Evolutionary conservation across 2,797 vertebrate species (phyloP), one percentile per base, ranked within the genome.

Genomic region (Mormyrus hasselquistii): DNA sequence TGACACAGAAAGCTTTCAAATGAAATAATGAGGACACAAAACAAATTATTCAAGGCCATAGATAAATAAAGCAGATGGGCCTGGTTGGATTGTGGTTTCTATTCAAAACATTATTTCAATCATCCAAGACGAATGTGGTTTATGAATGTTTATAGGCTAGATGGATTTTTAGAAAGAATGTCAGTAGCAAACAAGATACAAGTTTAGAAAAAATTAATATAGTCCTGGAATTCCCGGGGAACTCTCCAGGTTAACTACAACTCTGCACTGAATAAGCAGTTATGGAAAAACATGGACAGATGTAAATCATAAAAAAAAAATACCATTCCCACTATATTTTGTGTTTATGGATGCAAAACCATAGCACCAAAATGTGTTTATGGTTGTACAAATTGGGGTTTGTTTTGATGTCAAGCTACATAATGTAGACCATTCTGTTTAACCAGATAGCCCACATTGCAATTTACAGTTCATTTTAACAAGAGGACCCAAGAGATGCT

Each of bases 191-290:
- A 65, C 9, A 65, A 3, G 22, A 69, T 5, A 34, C 10, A 38
- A 14, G 34, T 69, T 69, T 69, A 69, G 65, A 34, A 69, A 38
- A 19, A 57, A 57, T 57, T 57, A n/a, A 69, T 34, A 69, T 38
- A 69, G 65, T 69, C 65, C 65, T 69, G 65, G 29, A 69, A 14
- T 44, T 44, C 34, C 34, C 41, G 4, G 34, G 38, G 29, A 5
- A 76, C 4, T 76, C 34, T 76, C 73, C 73, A 79, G 16, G 12
- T 44, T 79, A 41, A 44, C 38, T 44, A 44, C 38, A 44, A 44
- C 73, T 14, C 29, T 19, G 73, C 14, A 79, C 73, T 79, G 73
- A 79, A 79, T 79, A 79, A 79, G 73, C 73, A 79, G 73, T 79
- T 79, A 79, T 19, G 16, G 73, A 41, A 19, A 79, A 41, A 79